These are phyloP conservation scores for Vimba vimba DNA, from an alignment of 2,113 vertebrate genomes.

Conservation along the genomic window DNA sequence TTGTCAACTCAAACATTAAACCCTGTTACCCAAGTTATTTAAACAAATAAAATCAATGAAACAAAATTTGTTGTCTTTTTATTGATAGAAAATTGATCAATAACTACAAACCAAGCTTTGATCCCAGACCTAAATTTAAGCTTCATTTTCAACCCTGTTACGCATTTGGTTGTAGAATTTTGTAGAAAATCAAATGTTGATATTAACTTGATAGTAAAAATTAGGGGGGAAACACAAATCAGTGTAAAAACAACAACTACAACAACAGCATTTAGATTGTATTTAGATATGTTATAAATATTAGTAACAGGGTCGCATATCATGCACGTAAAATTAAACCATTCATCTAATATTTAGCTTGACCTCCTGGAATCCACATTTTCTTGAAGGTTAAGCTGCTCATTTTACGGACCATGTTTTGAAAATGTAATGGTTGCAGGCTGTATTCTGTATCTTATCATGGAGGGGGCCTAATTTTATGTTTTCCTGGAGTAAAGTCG, in stretches of 20 bases:
- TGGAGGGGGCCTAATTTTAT: not conserved
- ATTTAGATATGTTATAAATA: not conserved
- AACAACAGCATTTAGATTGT: not conserved
- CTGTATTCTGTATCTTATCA: not conserved
- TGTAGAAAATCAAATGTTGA: not conserved
- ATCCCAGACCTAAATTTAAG: not conserved
- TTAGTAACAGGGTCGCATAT: not conserved
- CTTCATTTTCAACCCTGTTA: not conserved
- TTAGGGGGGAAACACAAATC: not conserved
- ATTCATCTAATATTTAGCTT: not conserved
- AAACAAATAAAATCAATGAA: not conserved
- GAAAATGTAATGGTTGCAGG: not conserved
- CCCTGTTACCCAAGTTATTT: not conserved
- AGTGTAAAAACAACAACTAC: not conserved
- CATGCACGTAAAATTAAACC: not conserved
- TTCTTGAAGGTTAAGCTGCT: not conserved
- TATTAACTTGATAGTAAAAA: not conserved
- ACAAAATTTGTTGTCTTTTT: not conserved
- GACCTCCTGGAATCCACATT: not conserved
- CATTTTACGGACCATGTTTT: not conserved
- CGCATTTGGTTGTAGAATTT: not conserved
- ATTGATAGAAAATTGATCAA: not conserved
- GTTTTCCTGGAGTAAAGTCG: conserved; percentile 2
- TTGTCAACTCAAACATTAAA: not conserved
- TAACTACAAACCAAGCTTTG: not conserved